Conservation (phyloP, 2,113 vertebrate species). For the Narcine bancroftii region DNA sequence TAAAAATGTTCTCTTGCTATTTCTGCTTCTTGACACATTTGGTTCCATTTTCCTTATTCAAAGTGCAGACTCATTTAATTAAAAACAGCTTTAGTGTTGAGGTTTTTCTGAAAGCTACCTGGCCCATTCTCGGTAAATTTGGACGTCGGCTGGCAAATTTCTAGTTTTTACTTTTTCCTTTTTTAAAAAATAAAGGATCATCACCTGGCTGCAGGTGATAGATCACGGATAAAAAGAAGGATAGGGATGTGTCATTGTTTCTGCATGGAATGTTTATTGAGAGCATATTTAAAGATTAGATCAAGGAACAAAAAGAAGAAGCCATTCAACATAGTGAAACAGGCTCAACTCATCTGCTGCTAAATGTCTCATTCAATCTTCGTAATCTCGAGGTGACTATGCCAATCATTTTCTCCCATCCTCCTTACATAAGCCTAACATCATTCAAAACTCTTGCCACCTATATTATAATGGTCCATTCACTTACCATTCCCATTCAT, state of each 20-base stretch:
- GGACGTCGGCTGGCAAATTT: no score
- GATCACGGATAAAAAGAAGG: background rate
- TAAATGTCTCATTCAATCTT: no score
- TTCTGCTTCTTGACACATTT: background rate
- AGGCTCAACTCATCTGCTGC: no score
- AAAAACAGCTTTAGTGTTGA: background rate
- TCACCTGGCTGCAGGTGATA: background rate
- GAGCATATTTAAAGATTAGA: background rate
- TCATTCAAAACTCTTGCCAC: no score
- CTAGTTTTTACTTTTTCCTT: background rate
- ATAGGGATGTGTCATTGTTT: background rate
- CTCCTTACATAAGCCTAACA: no score
- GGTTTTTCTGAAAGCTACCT: background rate
- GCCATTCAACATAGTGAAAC: no score
- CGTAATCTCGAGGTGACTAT: no score
- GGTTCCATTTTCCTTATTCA: constrained; percentile 1
- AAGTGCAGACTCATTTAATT: background rate
- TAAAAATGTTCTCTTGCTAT: background rate
- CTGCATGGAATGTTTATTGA: background rate
- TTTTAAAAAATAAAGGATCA: background rate
- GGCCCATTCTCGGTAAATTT: no score
- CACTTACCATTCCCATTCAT: no score
- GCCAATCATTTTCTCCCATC: no score
- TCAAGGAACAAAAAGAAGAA: background rate
- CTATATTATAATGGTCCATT: no score